These are phyloP conservation scores for Hydriomena furcata DNA, from an alignment of 2,888 invertebrate species.

Conservation along the genomic window DNA sequence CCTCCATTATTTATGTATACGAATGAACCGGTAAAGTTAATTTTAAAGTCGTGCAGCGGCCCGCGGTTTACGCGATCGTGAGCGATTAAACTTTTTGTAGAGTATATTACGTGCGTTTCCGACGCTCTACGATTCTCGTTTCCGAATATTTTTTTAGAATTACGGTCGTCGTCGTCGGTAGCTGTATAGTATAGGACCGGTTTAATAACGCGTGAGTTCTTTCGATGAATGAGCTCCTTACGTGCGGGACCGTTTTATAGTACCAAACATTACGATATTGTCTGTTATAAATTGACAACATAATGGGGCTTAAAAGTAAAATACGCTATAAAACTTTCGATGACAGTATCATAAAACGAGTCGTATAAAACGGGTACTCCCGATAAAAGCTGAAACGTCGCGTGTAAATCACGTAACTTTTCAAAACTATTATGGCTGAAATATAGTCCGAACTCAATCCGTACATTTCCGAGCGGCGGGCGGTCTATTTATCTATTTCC, in stretches of 20 bases:
- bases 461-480: conserved; percentile 82
- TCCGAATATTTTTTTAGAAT: conserved; percentile 58
- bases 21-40: conserved; percentile 83
- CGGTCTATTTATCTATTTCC: conserved; percentile 84
- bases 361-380: conserved; percentile 63
- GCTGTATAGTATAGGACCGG: conserved; percentile 45
- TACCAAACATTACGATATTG: conserved; percentile 39
- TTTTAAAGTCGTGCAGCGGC: conserved; percentile 78
- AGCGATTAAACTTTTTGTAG: conserved; percentile 66
- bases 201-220: conserved; percentile 46
- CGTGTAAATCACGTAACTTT: conserved; percentile 82
- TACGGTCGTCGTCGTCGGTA: conserved; percentile 35
- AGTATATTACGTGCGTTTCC: conserved; percentile 49
- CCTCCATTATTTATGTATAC: conserved; percentile 82
- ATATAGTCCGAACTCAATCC: conserved; percentile 83
- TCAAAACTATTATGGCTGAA: conserved; percentile 82
- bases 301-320: conserved; percentile 63
- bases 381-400: conserved; percentile 77
- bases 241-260: conserved; percentile 44
- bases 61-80: conserved; percentile 68
- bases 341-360: conserved; percentile 70
- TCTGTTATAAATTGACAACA: conserved; percentile 56
- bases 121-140: conserved; percentile 55
- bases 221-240: conserved; percentile 49
- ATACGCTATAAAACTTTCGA: conserved; percentile 67